phyloP scores from a whole-genome alignment of 2,888 invertebrate species.

The Cantharis lateralis region DNA sequence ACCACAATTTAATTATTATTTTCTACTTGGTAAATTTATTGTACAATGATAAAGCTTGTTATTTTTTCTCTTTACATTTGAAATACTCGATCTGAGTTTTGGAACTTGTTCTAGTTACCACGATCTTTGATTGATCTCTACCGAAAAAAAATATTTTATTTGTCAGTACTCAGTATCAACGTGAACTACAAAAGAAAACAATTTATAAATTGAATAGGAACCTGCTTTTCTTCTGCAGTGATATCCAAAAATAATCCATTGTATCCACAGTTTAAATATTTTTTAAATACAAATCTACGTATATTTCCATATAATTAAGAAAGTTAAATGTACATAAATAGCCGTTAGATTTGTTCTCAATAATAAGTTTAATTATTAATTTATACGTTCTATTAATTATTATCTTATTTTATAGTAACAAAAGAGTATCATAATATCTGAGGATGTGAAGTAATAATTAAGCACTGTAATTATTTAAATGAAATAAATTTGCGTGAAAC shows the following conservation, averaged over 20 bases:
- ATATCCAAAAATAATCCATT: too few species aligned
- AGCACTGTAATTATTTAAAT: not conserved
- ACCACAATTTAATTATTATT: not conserved
- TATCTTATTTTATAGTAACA: not conserved
- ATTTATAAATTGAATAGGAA: not conserved
- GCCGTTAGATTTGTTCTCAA: not conserved
- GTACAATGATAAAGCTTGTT: not conserved
- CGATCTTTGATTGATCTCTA: not conserved
- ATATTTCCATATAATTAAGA: not conserved
- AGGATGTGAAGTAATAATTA: not conserved
- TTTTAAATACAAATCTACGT: not conserved
- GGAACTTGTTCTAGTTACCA: not conserved
- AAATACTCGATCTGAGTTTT: not conserved
- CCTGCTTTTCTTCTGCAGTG: not conserved
- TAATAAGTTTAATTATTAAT: not conserved
- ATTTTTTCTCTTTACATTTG: not conserved
- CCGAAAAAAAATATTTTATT: not conserved
- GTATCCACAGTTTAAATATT: too few species aligned
- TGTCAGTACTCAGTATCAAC: not conserved
- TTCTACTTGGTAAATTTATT: not conserved
- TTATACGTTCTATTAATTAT: conserved; percentile 3
- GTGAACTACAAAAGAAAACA: not conserved
- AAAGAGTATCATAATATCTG: not conserved
- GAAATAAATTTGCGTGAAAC: not conserved
- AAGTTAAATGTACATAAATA: not conserved